These are phyloP conservation scores for Leptinotarsa juncta DNA, from an alignment of 2,888 invertebrate species.

Conservation along the genomic window DNA sequence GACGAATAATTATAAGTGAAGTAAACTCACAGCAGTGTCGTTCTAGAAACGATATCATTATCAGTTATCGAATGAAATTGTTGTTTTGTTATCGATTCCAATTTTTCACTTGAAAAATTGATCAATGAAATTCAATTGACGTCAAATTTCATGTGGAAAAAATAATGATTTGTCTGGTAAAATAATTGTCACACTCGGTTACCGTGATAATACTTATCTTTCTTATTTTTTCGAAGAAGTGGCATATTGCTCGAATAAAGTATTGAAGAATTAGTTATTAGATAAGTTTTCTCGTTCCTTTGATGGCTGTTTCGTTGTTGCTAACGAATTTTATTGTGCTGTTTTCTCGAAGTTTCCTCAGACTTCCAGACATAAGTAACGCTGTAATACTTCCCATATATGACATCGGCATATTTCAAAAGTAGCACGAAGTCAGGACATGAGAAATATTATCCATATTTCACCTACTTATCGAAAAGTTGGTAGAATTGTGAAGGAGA, in stretches of 20 bases:
- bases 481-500: background rate
- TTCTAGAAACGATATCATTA: too few species aligned
- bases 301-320: conserved; percentile 57
- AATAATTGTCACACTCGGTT: too few species aligned
- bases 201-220: too few species aligned
- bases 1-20: too few species aligned
- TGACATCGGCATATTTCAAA: conserved; percentile 46
- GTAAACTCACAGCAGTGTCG: too few species aligned
- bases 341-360: conserved; percentile 49
- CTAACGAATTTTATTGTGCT: conserved; percentile 57
- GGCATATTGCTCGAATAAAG: conserved; percentile 42
- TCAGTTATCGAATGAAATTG: too few species aligned
- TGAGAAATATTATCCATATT: conserved; percentile 16
- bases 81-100: too few species aligned
- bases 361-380: conserved; percentile 49
- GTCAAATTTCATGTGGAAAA: too few species aligned
- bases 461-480: conserved; percentile 6
- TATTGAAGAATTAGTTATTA: conserved; percentile 58
- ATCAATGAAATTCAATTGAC: too few species aligned
- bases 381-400: conserved; percentile 49
- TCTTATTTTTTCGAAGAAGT: background rate
- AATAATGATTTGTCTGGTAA: background rate
- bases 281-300: conserved; percentile 60
- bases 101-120: too few species aligned
- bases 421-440: conserved; percentile 4